Evolutionary conservation across 2,797 vertebrate genomes (phyloP), one percentile per base, ranked within the genome.

Genomic region (Myripristis jacobus): DNA sequence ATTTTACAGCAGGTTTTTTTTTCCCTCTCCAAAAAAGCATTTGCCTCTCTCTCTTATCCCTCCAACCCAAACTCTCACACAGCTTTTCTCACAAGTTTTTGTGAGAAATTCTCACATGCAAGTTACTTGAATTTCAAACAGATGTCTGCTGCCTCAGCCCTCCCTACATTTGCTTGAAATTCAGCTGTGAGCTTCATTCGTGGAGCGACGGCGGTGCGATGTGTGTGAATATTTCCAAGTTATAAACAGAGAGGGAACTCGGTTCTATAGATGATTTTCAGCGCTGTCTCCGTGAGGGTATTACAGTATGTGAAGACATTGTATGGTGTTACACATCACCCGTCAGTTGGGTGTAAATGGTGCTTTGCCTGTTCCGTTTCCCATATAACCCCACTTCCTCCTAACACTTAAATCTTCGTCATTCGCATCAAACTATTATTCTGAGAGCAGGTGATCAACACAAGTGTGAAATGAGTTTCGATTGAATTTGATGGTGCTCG

Each of bases 91-190:
- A 46, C 59, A 65, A 27, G 6, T 3, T 47, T 66, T 53, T 64
- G 50, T 25, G 56, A 77, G 69, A 66, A n/a, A n/a, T n/a, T n/a
- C n/a, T n/a, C n/a, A n/a, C n/a, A n/a, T n/a, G n/a, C n/a, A n/a
- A n/a, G n/a, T n/a, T 55, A 29, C 84, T 82, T 77, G 70, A 86
- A 85, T 87, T 80, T 81, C 43, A 75, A 79, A 72, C 66, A 76
- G 75, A 83, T 52, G 72, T 53, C 59, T 67, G n/a, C 69, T 36
- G 75, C 73, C 62, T 27, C 73, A 60, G 58, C 70, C 62, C 58
- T 31, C 8, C 4, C 29, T n/a, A 31, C 29, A 53, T 57, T 53
- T 63, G 31, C 0, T 12, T 34, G 56, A 63, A 3, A 66, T n/a
- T n/a, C n/a, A n/a, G n/a, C 70, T 12, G 73, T 3, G 46, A n/a